Percentiles rank a stretch among this genome's conserved stretches.
Conservation (phyloP, 2,113 vertebrate genomes). For the Anser cygnoides region DNA sequence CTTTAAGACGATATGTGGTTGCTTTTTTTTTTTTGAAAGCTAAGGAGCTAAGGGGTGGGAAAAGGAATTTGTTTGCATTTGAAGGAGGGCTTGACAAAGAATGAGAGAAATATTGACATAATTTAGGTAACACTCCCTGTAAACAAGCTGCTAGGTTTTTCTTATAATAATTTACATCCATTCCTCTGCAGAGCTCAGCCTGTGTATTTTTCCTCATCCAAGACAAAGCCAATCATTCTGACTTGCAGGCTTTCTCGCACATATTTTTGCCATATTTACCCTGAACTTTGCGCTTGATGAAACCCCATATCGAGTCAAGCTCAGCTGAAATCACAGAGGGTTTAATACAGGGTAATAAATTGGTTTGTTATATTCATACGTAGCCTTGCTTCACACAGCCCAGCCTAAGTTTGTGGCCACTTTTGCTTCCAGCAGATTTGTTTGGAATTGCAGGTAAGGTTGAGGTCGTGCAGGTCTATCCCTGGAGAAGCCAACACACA, state of each 20-base stretch:
- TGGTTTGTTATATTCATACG: constrained; percentile 10
- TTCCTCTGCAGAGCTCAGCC: neutral
- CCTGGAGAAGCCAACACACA: neutral
- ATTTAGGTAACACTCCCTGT: constrained; percentile 28
- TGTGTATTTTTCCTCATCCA: neutral
- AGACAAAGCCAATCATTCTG: constrained; percentile 37
- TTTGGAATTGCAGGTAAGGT: neutral
- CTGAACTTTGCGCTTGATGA: constrained; percentile 12
- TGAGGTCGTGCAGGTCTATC: neutral
- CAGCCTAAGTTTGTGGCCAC: neutral
- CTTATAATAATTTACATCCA: constrained; percentile 27
- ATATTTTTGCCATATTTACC: constrained; percentile 25
- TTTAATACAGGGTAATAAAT: neutral
- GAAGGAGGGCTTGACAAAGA: constrained; percentile 14
- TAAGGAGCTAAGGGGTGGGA: neutral
- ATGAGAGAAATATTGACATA: constrained; percentile 41
- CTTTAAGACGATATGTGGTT: neutral
- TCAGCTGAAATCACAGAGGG: neutral
- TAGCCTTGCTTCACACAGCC: neutral
- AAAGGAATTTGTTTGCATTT: constrained; percentile 32
- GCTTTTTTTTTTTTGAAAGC: constrained; percentile 14
- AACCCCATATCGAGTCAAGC: neutral
- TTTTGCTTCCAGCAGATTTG: neutral
- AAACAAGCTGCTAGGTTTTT: constrained; percentile 38
- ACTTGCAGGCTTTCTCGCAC: neutral